A percentile compares a stretch with the other conserved stretches of the same genome.
Evolutionary conservation across 2,797 vertebrate species (phyloP).

Genomic region (Brachymystax lenok): DNA sequence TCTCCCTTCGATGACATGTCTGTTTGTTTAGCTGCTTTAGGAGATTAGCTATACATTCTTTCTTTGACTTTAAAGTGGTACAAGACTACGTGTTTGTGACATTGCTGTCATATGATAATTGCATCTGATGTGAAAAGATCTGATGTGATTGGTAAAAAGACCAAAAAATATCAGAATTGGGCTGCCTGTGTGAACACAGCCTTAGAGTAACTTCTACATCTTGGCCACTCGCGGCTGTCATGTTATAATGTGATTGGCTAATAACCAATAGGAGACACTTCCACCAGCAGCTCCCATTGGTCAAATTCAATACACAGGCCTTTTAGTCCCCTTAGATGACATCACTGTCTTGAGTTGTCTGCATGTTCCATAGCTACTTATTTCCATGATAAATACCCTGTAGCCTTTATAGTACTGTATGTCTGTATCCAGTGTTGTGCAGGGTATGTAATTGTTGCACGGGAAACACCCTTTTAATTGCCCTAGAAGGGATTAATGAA

Average conservation of each 20-base stretch:
- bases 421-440: no score
- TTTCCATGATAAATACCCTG: background rate
- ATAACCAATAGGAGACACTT: background rate
- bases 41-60: background rate
- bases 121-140: no score
- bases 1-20: background rate
- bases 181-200: no score
- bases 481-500: background rate
- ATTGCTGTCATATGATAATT: background rate
- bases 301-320: background rate
- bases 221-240: background rate
- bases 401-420: no score
- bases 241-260: background rate
- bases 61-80: background rate
- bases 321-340: background rate
- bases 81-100: background rate
- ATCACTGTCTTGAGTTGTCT: background rate
- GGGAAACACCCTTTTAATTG: background rate
- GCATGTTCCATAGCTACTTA: background rate
- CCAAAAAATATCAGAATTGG: no score
- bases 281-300: background rate
- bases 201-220: background rate
- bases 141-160: no score
- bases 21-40: background rate
- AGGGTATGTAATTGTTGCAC: background rate